Evolutionary conservation across 2,113 vertebrate species (phyloP).

Genomic region (Caranx ignobilis): DNA sequence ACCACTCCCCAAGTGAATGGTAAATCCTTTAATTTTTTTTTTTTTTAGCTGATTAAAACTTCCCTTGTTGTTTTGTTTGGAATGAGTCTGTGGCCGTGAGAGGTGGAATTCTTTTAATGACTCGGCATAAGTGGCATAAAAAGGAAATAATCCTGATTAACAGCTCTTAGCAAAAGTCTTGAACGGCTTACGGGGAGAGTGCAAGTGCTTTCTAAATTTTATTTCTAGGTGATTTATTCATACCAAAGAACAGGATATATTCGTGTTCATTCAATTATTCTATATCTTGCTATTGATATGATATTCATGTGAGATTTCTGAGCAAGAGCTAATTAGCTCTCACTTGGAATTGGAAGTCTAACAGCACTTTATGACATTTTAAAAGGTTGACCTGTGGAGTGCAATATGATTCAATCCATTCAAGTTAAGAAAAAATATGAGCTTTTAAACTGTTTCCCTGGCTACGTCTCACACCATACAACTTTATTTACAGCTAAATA

Average conservation of each 20-base stretch:
- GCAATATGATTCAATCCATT: neutral
- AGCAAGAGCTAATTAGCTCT: constrained; percentile 7
- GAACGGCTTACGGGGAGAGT: neutral
- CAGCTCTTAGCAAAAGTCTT: neutral
- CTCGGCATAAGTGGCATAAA: neutral
- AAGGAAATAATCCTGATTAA: constrained; percentile 34
- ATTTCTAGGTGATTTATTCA: neutral
- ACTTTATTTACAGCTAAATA: constrained; percentile 4
- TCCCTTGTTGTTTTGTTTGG: constrained; percentile 29
- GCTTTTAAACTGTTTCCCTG: neutral
- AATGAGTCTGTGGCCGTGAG: neutral
- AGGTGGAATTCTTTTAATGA: neutral
- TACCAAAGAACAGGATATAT: neutral
- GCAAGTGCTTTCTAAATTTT: neutral
- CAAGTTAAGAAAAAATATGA: constrained; percentile 16
- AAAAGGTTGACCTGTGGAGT: constrained; percentile 14
- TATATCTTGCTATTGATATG: neutral
- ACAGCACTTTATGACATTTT: neutral
- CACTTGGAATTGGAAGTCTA: constrained; percentile 6
- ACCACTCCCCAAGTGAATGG: constrained; percentile 35
- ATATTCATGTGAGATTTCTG: constrained; percentile 6
- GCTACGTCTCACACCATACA: neutral
- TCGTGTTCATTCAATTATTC: neutral
- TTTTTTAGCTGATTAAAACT: constrained; percentile 47
- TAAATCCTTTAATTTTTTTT: constrained; percentile 19